Base-by-base conservation (phyloP, 2,113 vertebrate genomes). In the Fregata magnificens region DNA sequence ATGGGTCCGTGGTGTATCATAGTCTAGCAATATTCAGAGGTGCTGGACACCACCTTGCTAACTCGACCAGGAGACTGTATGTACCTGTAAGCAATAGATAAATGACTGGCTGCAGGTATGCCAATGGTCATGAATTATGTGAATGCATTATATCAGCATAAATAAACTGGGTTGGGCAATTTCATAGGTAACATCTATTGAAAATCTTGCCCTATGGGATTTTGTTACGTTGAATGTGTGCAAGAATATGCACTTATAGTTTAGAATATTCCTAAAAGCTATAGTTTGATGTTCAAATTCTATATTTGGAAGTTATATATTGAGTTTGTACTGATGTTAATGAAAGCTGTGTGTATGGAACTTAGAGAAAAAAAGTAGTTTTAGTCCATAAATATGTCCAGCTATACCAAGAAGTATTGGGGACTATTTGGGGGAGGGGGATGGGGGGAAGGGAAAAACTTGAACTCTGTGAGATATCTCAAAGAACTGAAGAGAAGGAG, bases 401-500 rank as follows among this genome's bases (percentile, higher is more conserved):
- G 2, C 9, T 58, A 26, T 77, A 77, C 20, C 16, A 65, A 52
- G 36, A 80, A 34, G 7, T 79, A 36, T 4, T 70, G 7, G 25
- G 11, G 40, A 55, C 20, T 84, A 52, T 15, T 16, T 5, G 20
- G 20, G 3, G 1, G 4, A 16, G 4, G 8, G 7, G 12, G 3
- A 5, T 3, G 11, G 7, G 10, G 14, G 9, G 15, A 58, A 45
- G 40, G 29, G 20, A 14, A 72, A 78, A 76, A 5, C 8, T 53
- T 55, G 3, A n/a, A 8, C 73, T 65, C 44, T 61, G 25, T 91
- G 36, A 76, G 25, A 6, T 49, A 14, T 20, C 31, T 76, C 11
- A 59, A 52, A 82, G 21, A 84, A 73, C 16, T 47, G 12, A 34
- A 67, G 49, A 49, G n/a, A 56, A 71, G 6, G 14, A n/a, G 5